phyloP scores from a whole-genome alignment of 1,140 invertebrate species.

The Saccostrea echinata region DNA sequence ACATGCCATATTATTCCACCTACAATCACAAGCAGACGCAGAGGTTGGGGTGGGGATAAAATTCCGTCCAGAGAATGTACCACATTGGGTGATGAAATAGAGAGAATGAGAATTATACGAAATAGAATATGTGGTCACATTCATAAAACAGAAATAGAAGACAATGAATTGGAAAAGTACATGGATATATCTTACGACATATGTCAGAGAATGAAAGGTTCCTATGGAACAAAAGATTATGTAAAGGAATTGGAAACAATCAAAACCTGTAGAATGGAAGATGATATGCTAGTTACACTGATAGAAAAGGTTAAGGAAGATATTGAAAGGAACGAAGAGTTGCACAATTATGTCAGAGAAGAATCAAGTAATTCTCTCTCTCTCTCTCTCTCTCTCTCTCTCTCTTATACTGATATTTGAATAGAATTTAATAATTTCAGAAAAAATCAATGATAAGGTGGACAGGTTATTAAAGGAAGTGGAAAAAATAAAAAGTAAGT shows the following conservation, averaged over 20 bases:
- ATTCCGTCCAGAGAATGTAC: background rate
- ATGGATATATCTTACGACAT: background rate
- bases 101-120: slow-evolving; percentile 12
- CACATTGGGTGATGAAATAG: background rate
- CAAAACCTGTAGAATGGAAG: background rate
- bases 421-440: background rate
- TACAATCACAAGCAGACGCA: background rate
- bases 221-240: background rate
- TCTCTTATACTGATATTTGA: background rate
- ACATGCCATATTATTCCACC: background rate
- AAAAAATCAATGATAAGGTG: background rate
- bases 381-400: background rate
- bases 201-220: background rate
- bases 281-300: background rate
- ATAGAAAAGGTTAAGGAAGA: background rate
- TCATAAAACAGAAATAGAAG: background rate
- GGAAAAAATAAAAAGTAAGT: background rate
- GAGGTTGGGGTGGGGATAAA: background rate
- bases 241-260: background rate
- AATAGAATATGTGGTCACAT: slow-evolving; percentile 12
- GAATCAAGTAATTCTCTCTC: background rate
- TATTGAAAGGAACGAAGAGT: background rate
- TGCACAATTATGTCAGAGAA: background rate
- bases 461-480: background rate
- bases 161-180: background rate